Evolutionary conservation across 2,888 invertebrate genomes (phyloP), one percentile per base, ranked within the genome.

Genomic region (Drosophila hamatofila): DNA sequence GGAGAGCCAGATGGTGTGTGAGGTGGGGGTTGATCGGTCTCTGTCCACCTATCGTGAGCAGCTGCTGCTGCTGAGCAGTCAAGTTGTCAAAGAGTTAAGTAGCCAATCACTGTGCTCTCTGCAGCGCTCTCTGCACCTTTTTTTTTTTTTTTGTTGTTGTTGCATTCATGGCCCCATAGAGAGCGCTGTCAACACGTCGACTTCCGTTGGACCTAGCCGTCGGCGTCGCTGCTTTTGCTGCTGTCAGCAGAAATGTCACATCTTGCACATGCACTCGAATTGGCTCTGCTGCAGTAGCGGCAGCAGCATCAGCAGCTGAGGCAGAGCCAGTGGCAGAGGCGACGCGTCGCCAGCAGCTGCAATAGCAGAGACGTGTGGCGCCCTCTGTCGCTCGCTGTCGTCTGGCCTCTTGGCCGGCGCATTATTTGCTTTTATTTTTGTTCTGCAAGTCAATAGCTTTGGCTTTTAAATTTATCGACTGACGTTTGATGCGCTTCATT

Each of bases 391-490:
- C 71, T 71, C 65, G 70, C 80, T 76, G 60, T 46, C 58, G 68
- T 65, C 58, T 62, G 63, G 39, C 59, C 77, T 57, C 52, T 72
- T 80, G 76, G 63, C 42, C 55, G 44, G 68, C 69, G 64, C 78
- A 78, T 83, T 86, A 87, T 88, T 81, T 90, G 81, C 84, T 86
- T 90, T 88, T 88, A 81, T 90, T 86, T 88, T 79, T 83, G 88
- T 85, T 80, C 72, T 75, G 81, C 84, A 79, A 86, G 84, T 86
- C 89, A 88, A 86, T 86, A 87, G 89, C 87, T 88, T 88, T 90
- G 89, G 87, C 89, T 90, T 86, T 86, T 90, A 86, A 86, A 86
- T 86, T 86, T 86, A 90, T 86, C 89, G 89, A 83, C 89, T 90
- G 89, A 90, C 90, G 89, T 86, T 86, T 86, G 89, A 86, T 86